Evolutionary conservation across 2,888 invertebrate species (phyloP).

Genomic region (Arge pagana): DNA sequence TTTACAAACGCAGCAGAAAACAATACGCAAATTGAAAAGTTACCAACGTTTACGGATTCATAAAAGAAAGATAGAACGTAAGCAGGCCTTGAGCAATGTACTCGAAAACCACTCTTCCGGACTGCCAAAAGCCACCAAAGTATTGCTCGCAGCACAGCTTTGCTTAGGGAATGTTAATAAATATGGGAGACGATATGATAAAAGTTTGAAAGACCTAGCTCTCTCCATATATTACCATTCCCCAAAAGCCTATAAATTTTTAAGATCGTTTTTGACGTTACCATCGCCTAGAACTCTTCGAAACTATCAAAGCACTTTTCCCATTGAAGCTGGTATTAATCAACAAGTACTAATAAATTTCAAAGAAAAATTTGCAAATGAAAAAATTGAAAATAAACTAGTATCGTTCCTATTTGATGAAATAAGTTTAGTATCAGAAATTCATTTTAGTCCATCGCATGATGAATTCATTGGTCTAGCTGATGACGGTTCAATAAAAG

Average conservation of each 20-base stretch:
- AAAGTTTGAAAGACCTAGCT: background rate
- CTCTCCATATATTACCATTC: conserved; percentile 1
- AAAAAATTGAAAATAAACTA: background rate
- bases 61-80: background rate
- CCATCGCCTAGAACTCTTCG: background rate
- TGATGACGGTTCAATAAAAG: background rate
- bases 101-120: background rate
- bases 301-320: conserved; percentile 1
- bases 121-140: background rate
- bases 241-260: background rate
- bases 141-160: conserved; percentile 1
- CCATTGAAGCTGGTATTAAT: background rate
- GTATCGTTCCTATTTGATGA: conserved; percentile 3
- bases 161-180: background rate
- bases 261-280: background rate
- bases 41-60: background rate
- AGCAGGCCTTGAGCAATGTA: background rate
- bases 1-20: background rate
- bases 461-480: background rate
- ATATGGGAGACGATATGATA: background rate
- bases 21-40: background rate
- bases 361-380: background rate
- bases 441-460: background rate
- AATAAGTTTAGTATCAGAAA: background rate
- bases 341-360: background rate